Conservation (phyloP, 2,113 vertebrate genomes). For the Coryphaenoides rupestris region DNA sequence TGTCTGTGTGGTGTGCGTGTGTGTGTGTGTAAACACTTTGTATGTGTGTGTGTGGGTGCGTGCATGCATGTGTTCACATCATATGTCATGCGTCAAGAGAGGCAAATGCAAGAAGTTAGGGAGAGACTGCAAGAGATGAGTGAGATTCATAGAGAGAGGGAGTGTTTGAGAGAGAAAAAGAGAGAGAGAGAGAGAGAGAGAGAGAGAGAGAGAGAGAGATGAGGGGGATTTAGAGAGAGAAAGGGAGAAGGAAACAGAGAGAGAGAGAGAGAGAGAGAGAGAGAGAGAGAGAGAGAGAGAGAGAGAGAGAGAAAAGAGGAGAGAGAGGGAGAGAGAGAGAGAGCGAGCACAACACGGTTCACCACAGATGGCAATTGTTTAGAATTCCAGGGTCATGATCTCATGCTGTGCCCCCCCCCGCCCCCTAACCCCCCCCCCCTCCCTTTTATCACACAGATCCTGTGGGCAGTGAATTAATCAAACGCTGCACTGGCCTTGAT, state of each 20-base stretch:
- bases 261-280: not conserved
- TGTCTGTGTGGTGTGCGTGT: not conserved
- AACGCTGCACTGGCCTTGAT: constrained; percentile 67
- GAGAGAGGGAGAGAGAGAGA: not conserved
- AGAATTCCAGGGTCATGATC: constrained; percentile 91
- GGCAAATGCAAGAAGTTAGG: too few species aligned
- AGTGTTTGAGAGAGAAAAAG: constrained; percentile 10
- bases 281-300: constrained; percentile 16
- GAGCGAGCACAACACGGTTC: constrained; percentile 71
- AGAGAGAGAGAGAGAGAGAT: too few species aligned
- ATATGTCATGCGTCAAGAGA: too few species aligned
- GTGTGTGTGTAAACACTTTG: constrained; percentile 13
- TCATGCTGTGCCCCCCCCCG: constrained; percentile 69
- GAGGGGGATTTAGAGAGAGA: constrained; percentile 4
- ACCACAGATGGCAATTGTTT: constrained; percentile 93
- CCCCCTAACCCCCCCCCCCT: constrained; percentile 17
- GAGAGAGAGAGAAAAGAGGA: constrained; percentile 35
- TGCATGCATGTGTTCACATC: constrained; percentile 10
- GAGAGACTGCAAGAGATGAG: too few species aligned
- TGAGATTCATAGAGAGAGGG: too few species aligned
- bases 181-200: too few species aligned
- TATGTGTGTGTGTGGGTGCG: constrained; percentile 24
- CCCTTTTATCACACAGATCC: constrained; percentile 64
- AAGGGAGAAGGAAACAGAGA: not conserved
- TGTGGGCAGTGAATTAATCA: constrained; percentile 76